Evolutionary conservation across 2,113 vertebrate genomes (phyloP).

Genomic region (Zootoca vivipara): DNA sequence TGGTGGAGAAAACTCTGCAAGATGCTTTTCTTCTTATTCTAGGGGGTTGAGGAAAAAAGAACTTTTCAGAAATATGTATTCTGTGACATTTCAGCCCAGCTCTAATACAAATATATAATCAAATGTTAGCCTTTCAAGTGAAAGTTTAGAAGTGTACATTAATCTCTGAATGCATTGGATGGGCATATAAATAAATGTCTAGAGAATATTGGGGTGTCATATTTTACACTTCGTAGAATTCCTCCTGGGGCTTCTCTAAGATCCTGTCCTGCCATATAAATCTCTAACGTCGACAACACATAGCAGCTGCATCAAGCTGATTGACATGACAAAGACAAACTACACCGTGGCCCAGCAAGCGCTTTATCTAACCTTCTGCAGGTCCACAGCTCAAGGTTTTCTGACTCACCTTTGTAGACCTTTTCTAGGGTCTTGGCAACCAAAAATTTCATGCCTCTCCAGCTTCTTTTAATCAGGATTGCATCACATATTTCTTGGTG

Average conservation of each 20-base stretch:
- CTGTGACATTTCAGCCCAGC: neutral
- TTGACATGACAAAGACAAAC: neutral
- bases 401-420: neutral
- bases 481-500: neutral
- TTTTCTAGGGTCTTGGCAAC: neutral
- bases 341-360: neutral
- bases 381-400: neutral
- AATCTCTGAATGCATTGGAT: no score
- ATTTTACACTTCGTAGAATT: neutral
- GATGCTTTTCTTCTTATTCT: no score
- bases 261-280: neutral
- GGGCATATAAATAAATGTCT: neutral
- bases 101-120: neutral
- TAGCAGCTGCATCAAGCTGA: accelerated
- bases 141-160: neutral
- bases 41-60: no score
- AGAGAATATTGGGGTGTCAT: neutral
- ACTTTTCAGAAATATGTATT: neutral
- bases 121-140: neutral
- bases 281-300: neutral
- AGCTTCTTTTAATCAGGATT: neutral
- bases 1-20: neutral
- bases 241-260: neutral
- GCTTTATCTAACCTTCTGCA: neutral
- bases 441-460: neutral